A percentile compares a stretch with the other conserved stretches of the same genome.
Conservation (phyloP, 2,888 invertebrate genomes). For the Chymomyza caudatula region DNA sequence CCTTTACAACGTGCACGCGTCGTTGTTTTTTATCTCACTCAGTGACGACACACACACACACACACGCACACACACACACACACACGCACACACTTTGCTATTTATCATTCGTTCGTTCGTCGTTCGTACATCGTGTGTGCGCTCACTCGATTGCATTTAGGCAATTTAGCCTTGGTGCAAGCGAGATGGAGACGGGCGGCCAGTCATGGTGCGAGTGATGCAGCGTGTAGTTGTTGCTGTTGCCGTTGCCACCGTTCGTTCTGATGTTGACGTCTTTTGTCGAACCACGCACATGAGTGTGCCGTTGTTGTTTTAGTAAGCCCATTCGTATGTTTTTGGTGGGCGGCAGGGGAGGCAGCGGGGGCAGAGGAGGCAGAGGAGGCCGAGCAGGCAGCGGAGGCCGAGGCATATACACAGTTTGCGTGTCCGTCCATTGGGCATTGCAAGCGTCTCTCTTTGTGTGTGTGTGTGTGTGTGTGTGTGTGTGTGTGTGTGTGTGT, state of each 20-base stretch:
- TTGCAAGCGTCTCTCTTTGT: too few species aligned
- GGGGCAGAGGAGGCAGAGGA: not conserved
- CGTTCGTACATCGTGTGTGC: constrained; percentile 25
- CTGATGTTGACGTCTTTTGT: not conserved
- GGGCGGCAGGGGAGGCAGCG: not conserved
- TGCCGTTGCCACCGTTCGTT: not conserved
- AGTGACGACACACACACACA: not conserved
- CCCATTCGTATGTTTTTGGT: not conserved
- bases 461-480: constrained; percentile 16
- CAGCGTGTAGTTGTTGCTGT: not conserved
- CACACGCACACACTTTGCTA: constrained; percentile 11
- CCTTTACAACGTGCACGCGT: constrained; percentile 12
- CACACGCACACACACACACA: not conserved
- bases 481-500: constrained; percentile 12
- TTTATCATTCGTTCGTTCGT: constrained; percentile 38
- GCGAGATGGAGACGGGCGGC: constrained; percentile 16
- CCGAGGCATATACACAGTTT: not conserved
- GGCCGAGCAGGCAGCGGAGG: not conserved
- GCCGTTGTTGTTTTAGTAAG: not conserved
- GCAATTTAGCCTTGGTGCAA: constrained; percentile 21
- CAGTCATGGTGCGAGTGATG: constrained; percentile 7
- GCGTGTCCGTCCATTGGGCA: constrained; percentile 62
- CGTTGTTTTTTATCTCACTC: constrained; percentile 6
- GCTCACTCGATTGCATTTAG: constrained; percentile 28
- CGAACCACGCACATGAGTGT: not conserved